phyloP scores from a whole-genome alignment of 2,113 vertebrate genomes.

The Sciurus niger region DNA sequence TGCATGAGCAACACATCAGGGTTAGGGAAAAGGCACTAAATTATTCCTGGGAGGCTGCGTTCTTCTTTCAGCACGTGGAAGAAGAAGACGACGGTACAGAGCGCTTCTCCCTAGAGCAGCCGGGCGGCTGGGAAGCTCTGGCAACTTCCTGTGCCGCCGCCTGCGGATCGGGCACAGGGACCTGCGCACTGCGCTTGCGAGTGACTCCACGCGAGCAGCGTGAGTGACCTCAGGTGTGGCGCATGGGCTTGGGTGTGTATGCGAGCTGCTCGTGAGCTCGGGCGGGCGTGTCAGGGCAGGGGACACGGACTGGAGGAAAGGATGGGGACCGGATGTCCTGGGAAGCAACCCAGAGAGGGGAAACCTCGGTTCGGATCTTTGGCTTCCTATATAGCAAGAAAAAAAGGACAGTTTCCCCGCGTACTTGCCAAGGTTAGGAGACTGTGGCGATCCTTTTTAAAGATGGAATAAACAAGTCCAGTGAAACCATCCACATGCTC shows the following conservation, averaged over 20 bases:
- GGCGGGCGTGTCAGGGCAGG: background rate
- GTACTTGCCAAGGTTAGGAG: too few species aligned
- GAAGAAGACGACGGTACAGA: background rate
- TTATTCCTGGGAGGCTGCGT: background rate
- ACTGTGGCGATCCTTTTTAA: accelerated
- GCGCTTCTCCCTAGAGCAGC: background rate
- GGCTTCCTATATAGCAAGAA: background rate
- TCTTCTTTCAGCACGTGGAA: background rate
- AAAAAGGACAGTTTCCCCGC: accelerated
- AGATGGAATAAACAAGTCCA: background rate
- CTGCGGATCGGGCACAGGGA: too few species aligned
- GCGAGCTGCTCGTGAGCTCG: accelerated
- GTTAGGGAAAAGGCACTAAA: slow-evolving; percentile 49
- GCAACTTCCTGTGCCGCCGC: too few species aligned
- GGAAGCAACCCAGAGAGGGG: background rate
- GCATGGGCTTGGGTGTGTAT: too few species aligned
- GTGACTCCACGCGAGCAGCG: accelerated
- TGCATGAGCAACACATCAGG: too few species aligned
- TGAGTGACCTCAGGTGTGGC: background rate
- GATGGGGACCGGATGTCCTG: accelerated
- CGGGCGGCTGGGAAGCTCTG: accelerated
- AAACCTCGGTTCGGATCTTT: accelerated
- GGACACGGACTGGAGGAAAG: too few species aligned
- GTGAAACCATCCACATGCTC: too few species aligned
- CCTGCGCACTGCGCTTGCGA: too few species aligned